Base-by-base conservation (phyloP, 1,140 invertebrate species). In the Papilio xuthus region DNA sequence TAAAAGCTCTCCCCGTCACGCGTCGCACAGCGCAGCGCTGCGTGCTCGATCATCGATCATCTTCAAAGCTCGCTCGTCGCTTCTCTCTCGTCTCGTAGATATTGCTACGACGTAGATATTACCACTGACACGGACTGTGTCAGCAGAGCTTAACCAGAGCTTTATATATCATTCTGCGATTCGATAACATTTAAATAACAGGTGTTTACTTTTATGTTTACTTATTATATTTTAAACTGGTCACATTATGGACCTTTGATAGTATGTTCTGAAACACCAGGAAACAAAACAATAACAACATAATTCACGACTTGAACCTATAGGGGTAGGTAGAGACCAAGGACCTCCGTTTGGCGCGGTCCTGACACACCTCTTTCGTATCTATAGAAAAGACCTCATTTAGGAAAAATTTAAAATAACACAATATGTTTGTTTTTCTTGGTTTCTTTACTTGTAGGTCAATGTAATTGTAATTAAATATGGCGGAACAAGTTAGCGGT, bases 31-130 rank as follows among this genome's bases (percentile, higher is more conserved):
- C 56, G 12, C 56, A 2, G 26, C 60, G 60, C 26, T 28, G 60
- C 60, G 84, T 86, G 87, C 88, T 88, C 82, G 86, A 88, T 89
- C 89, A 90, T 91, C 87, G 87, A 90, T 91, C 90, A 91, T 90
- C 87, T 90, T 88, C 87, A 89, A 83, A 82, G 87, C 84, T 87
- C 84, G 84, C 77, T 86, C 81, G 80, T 78, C 41, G 82, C 42
- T 44, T 44, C 42, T 47, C 44, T 53, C 50, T 53, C 50, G 50
- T 53, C 50, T 53, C 50, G 50, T 53, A 53, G 50, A 47, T 53
- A 53, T 20, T 53, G 50, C 50, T 53, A 53, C 50, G 50, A 70
- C 82, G 88, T 88, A 84, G 88, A 91, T 90, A 91, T 88, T 91
- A 90, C 87, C 87, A 87, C 87, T 85, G 82, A 82, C 82, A 85